phyloP scores from a whole-genome alignment of 2,888 invertebrate genomes.

The Zaprionus lineosus region DNA sequence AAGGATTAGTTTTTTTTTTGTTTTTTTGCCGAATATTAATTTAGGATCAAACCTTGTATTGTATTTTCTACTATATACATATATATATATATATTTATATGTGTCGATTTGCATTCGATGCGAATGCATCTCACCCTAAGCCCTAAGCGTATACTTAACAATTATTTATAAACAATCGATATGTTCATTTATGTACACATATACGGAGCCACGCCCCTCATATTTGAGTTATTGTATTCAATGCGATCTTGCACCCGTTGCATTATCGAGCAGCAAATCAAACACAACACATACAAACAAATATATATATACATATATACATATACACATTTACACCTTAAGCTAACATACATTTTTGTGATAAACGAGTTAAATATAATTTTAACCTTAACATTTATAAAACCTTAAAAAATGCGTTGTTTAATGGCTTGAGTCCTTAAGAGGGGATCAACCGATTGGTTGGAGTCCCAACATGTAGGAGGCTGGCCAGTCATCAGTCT shows the following conservation, averaged over 20 bases:
- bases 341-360: slow-evolving; percentile 75
- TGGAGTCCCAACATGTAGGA: no score
- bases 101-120: slow-evolving; percentile 31
- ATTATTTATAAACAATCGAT: slow-evolving; percentile 38
- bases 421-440: no score
- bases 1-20: no score
- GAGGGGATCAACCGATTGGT: no score
- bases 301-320: no score
- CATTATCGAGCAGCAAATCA: slow-evolving; percentile 31
- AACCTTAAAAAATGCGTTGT: slow-evolving; percentile 16
- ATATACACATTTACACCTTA: slow-evolving; percentile 56
- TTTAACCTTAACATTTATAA: slow-evolving; percentile 47
- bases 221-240: slow-evolving; percentile 22
- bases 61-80: neutral
- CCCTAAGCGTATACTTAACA: slow-evolving; percentile 30
- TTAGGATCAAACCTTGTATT: slow-evolving; percentile 35
- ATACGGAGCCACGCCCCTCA: slow-evolving; percentile 27
- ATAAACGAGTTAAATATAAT: slow-evolving; percentile 71
- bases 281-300: slow-evolving; percentile 41
- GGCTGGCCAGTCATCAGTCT: no score
- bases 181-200: slow-evolving; percentile 36
- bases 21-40: slow-evolving; percentile 71
- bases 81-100: slow-evolving; percentile 13
- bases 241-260: slow-evolving; percentile 25
- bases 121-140: slow-evolving; percentile 31